Evolutionary conservation across 2,888 invertebrate genomes (phyloP), one percentile per base, ranked within the genome.

Genomic region (Agrotis clavis): DNA sequence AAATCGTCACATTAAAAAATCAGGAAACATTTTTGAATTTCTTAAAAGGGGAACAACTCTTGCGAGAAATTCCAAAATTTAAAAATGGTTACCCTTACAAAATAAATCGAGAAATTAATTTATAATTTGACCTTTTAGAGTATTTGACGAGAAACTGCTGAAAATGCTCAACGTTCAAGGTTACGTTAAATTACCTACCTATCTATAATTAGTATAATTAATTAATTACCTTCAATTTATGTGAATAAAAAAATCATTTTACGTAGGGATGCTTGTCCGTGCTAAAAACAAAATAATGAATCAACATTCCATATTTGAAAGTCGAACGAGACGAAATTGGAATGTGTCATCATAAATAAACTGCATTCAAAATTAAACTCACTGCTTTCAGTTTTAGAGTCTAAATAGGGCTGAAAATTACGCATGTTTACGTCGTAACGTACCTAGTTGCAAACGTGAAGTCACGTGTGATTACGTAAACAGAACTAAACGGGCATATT

Each of bases 401-500:
- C 50, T 54, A 81, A 73, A 79, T 72, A 80, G 71, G 71, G 61
- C 48, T 69, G 57, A 21, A 30, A 59, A 21, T 69, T 59, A 62
- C n/a, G 45, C 30, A 54, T 57, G 61, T 77, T 62, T 71, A 69
- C 62, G 59, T 75, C 68, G 63, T 78, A 69, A 66, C 45, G 69
- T 74, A n/a, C n/a, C n/a, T n/a, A 74, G 77, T 78, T 56, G 67
- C 59, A 54, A 74, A 74, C 67, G 62, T 30, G 25, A 61, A 86
- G 85, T 87, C 89, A 88, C 88, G 88, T 88, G 89, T 74, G 60
- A 41, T 70, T 73, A 61, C 62, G 60, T 67, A 66, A 67, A 74
- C 25, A 64, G 67, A 71, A 67, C 51, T 48, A 79, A 77, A 84
- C 48, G 47, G 76, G 67, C 72, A 59, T 41, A 86, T 78, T 69